These are phyloP conservation scores for Fulica atra DNA, from an alignment of 2,113 vertebrate species.

Conservation along the genomic window DNA sequence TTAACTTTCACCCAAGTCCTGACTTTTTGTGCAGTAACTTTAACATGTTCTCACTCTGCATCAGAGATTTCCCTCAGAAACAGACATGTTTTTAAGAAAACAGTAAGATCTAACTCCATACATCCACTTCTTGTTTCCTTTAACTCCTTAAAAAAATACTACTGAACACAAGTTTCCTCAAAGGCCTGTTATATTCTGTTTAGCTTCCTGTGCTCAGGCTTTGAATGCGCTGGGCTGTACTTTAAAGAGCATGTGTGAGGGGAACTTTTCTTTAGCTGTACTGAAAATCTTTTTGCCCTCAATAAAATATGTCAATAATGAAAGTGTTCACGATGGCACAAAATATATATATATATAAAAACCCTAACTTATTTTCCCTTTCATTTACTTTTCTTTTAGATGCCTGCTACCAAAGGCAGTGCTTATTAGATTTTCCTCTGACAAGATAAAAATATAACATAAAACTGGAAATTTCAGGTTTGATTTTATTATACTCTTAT, in stretches of 20 bases:
- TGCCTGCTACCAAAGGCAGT: not conserved
- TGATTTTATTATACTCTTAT: conserved; percentile 42
- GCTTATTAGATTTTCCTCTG: conserved; percentile 45
- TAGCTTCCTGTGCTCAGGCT: not conserved
- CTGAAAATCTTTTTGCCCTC: not conserved
- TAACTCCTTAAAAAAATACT: not conserved
- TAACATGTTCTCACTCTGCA: not conserved
- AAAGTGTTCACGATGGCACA: not conserved
- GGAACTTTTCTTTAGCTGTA: not conserved
- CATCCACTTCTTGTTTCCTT: not conserved
- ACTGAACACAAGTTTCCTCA: not conserved
- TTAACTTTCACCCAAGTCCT: not conserved
- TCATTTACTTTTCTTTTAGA: conserved; percentile 30
- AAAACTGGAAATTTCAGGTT: conserved; percentile 48
- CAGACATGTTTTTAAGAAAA: not conserved
- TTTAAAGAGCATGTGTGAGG: not conserved
- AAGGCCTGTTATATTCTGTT: not conserved
- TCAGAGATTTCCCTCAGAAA: not conserved
- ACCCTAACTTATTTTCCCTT: not conserved
- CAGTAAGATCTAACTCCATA: not conserved
- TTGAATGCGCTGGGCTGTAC: not conserved
- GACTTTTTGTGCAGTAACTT: not conserved
- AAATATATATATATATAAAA: not conserved
- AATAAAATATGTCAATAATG: not conserved
- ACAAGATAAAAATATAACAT: conserved; percentile 41